Evolutionary conservation across 2,113 vertebrate species (phyloP), one percentile per base, ranked within the genome.

Genomic region (Lagenorhynchus albirostris): DNA sequence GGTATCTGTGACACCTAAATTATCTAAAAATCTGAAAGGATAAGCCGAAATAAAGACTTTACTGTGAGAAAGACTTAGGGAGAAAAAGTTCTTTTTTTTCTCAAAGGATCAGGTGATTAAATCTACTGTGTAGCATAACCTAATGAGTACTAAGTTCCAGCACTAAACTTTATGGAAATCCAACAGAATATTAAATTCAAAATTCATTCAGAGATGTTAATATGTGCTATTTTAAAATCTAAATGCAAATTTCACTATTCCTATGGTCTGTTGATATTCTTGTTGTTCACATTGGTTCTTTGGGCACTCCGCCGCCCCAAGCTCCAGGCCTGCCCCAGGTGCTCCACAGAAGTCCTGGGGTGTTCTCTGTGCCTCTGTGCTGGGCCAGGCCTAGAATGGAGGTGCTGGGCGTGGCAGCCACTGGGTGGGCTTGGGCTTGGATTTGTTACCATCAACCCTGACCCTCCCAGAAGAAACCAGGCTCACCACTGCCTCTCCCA

Each of bases 1-100:
- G 58, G 26, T 93, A 90, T 89, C 60, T 71, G 77, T 93, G 95
- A 95, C 84, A 97, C 97, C 73, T 97, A 84, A 96, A 97, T 88
- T 93, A 95, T 93, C 68, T 84, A 21, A 67, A 95, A 95, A 87
- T 93, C 53, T 29, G 77, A 92, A 84, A 90, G 96, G 92, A 93
- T 91, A 96, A 86, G 85, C 58, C 73, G 71, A 63, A 94, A 89
- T 20, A 74, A 62, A 85, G 53, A 80, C 86, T 80, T 82, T 6
- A 68, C 63, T 73, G 18, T 62, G 62, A 92, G 33, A 47, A 80
- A 93, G 86, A 33, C 53, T 67, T 14, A 81, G 0, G 60, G 53
- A 85, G 41, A 90, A 21, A 71, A 80, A 85, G 17, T 14, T n/a
- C 23, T 21, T 47, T 96, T 80, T 84, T 60, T 58, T n/a, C 77